Conservation (phyloP, 2,113 vertebrate genomes). For the Hippotragus niger region DNA sequence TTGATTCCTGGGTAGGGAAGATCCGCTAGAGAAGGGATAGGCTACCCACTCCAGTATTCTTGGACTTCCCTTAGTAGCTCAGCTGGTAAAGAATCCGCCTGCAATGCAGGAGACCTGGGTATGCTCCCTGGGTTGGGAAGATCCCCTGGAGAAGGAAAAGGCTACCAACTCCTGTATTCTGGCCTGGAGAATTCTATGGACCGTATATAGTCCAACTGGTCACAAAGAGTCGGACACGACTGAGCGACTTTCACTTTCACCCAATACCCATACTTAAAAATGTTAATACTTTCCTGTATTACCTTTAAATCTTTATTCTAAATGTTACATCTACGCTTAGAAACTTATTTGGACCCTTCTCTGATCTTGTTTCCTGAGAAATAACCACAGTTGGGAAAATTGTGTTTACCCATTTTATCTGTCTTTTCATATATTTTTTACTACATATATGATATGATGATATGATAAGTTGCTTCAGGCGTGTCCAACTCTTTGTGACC, state of each 20-base stretch:
- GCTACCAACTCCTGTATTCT: background rate
- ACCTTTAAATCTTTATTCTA: background rate
- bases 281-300: background rate
- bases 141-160: background rate
- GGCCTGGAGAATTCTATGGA: background rate
- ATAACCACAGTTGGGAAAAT: background rate
- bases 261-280: background rate
- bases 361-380: background rate
- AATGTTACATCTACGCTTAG: background rate
- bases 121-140: background rate
- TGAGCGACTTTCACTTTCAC: background rate
- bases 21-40: background rate
- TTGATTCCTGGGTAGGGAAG: rapidly evolving
- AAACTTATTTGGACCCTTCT: background rate
- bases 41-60: background rate
- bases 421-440: background rate
- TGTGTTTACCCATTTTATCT: background rate
- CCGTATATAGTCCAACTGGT: background rate
- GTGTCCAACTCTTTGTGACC: background rate
- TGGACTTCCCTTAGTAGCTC: background rate
- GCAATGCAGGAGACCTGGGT: background rate
- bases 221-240: background rate
- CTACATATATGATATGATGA: background rate
- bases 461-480: background rate
- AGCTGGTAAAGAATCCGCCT: background rate